These are phyloP conservation scores for Phyllostomus discolor DNA, from an alignment of 2,113 vertebrate species.

Conservation along the genomic window DNA sequence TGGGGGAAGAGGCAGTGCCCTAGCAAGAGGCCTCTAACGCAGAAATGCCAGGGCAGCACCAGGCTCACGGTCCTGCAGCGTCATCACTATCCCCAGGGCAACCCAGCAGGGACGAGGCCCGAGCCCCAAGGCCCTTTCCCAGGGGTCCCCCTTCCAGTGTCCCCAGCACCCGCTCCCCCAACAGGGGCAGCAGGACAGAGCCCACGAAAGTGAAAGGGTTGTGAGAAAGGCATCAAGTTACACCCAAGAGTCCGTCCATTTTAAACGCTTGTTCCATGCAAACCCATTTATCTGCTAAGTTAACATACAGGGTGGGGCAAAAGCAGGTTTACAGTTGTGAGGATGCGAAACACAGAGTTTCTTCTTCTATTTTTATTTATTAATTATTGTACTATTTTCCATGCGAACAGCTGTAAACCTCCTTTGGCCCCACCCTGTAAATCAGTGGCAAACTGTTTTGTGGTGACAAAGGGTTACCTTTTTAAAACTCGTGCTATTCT, in stretches of 20 bases:
- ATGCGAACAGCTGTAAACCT: not conserved
- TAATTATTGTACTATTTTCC: not conserved
- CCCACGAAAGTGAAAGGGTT: not conserved
- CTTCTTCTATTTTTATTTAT: not conserved
- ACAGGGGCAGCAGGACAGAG: fast-evolving
- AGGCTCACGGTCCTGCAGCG: not conserved
- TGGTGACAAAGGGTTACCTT: not conserved
- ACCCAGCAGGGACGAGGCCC: not conserved
- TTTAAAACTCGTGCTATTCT: not conserved
- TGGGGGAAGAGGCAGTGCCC: not conserved
- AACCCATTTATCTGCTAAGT: not conserved
- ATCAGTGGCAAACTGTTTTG: not conserved
- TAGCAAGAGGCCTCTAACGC: not conserved
- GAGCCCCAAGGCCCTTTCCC: not conserved
- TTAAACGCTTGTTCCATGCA: not conserved
- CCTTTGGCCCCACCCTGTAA: too few species aligned
- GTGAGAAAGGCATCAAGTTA: not conserved
- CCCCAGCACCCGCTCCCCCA: fast-evolving
- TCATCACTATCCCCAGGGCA: not conserved
- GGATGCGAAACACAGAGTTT: not conserved
- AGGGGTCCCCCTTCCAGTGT: not conserved
- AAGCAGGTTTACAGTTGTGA: not conserved
- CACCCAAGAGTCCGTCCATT: not conserved
- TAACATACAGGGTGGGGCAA: not conserved
- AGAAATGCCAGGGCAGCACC: not conserved